Base-by-base conservation (phyloP, 2,888 invertebrate species). In the Drosophila merina region DNA sequence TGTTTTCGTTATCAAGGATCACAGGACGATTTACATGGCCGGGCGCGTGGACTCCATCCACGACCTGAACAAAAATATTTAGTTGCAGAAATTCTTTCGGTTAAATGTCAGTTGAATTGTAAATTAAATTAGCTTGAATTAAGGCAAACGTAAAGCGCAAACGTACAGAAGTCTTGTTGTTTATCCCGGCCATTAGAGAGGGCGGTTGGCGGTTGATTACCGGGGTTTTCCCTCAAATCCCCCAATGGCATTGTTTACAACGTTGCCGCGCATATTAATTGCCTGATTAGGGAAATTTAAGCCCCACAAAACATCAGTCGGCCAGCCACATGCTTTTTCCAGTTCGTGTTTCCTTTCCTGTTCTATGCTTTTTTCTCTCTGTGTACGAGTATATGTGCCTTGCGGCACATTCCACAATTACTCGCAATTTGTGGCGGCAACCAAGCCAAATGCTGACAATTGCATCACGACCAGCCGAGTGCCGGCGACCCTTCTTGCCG, bases 221-320 rank as follows among this genome's bases (percentile, higher is more conserved):
- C 20, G 51, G 36, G 36, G 8, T 14, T 42, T 25, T 57, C 38
- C 57, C 57, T 26, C 56, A 54, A 42, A 74, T 69, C 80, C 71
- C 72, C 77, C 40, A 40, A 66, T 69, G 69, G 70, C 66, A 58
- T 60, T 82, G 80, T 82, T 80, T 75, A 64, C 81, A 74, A 74
- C 81, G 81, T 79, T 82, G 81, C 76, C 67, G 67, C 77, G 82
- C 82, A 82, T 82, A 83, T 83, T 82, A 82, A 82, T 83, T 82
- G 84, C 79, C 82, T 83, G 77, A 72, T 82, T 82, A 83, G 77
- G 75, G 75, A 81, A 82, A 82, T 83, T 79, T 71, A 68, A 71
- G 79, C 57, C 75, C 70, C 75, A 72, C 78, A 75, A 70, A 77
- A 67, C 72, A 59, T 58, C 56, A 57, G 59, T 25, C 60, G 60